Evolutionary conservation across 2,888 invertebrate species (phyloP).

Genomic region (Oscheius sp.): DNA sequence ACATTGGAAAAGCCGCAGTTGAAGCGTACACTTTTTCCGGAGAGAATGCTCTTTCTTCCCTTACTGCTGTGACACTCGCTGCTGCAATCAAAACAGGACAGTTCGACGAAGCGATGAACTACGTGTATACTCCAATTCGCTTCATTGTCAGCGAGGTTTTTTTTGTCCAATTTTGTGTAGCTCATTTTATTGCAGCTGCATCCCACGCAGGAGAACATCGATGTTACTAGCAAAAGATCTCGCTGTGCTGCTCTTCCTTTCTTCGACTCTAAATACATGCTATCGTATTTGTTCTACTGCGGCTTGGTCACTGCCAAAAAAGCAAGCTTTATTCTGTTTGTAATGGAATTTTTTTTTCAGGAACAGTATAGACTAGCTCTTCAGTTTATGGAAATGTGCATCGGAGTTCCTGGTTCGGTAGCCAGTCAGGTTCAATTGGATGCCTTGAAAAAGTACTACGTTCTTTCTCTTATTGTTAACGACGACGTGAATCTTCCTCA

Average conservation of each 20-base stretch:
- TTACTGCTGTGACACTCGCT: slow-evolving; percentile 20
- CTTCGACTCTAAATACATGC: slow-evolving; percentile 43
- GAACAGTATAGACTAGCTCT: neutral
- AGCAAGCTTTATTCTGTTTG: slow-evolving; percentile 16
- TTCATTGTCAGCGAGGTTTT: slow-evolving; percentile 23
- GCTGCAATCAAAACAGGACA: slow-evolving; percentile 24
- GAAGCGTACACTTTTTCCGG: neutral
- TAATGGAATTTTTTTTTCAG: slow-evolving; percentile 4
- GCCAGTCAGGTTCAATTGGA: slow-evolving; percentile 41
- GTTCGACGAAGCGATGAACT: slow-evolving; percentile 16
- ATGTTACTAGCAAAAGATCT: slow-evolving; percentile 17
- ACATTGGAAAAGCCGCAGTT: slow-evolving; percentile 18
- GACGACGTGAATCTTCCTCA: slow-evolving; percentile 3
- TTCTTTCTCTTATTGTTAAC: slow-evolving; percentile 33
- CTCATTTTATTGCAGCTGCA: neutral
- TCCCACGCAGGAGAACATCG: slow-evolving; percentile 3
- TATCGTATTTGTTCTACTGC: slow-evolving; percentile 52
- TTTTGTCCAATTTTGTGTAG: no score
- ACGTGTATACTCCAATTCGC: slow-evolving; percentile 21
- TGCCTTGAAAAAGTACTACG: slow-evolving; percentile 48
- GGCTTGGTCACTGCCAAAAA: slow-evolving; percentile 45
- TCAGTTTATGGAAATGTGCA: slow-evolving; percentile 35
- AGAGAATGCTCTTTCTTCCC: slow-evolving; percentile 23
- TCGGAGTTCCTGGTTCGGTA: slow-evolving; percentile 42
- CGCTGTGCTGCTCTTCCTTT: slow-evolving; percentile 22